Evolutionary conservation across 2,888 invertebrate genomes (phyloP).

Genomic region (Agrotis puta): DNA sequence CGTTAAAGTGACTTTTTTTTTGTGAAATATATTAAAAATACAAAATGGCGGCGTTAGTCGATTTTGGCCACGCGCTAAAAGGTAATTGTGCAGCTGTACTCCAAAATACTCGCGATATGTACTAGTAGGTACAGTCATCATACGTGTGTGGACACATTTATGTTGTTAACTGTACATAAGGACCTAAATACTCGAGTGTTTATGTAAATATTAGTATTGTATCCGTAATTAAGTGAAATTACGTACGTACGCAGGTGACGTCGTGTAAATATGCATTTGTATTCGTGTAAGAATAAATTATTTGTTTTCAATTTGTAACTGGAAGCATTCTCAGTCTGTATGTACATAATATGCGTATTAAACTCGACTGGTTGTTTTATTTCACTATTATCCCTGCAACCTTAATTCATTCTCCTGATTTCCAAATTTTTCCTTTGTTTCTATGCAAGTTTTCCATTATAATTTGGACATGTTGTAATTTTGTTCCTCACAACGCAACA

Average conservation of each 20-base stretch:
- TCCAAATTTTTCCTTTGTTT: neutral
- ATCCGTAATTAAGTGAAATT: slow-evolving; percentile 54
- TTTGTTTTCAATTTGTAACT: slow-evolving; percentile 66
- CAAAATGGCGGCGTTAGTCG: neutral
- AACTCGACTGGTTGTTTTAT: slow-evolving; percentile 53
- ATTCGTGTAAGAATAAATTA: slow-evolving; percentile 70
- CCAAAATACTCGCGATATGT: slow-evolving; percentile 31
- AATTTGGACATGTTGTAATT: too few relatives aligned
- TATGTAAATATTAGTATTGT: slow-evolving; percentile 63
- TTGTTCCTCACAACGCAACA: too few relatives aligned
- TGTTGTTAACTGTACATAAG: slow-evolving; percentile 50
- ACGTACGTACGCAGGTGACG: slow-evolving; percentile 45
- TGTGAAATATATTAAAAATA: slow-evolving; percentile 1
- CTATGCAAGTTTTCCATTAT: too few relatives aligned
- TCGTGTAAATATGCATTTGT: slow-evolving; percentile 69
- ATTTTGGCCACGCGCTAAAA: neutral
- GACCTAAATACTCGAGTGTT: slow-evolving; percentile 62
- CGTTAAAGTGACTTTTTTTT: neutral
- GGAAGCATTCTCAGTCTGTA: slow-evolving; percentile 67
- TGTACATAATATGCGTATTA: slow-evolving; percentile 66
- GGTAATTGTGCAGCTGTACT: slow-evolving; percentile 1
- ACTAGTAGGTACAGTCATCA: slow-evolving; percentile 33
- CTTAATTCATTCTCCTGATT: neutral
- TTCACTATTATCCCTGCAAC: slow-evolving; percentile 14
- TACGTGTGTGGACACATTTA: slow-evolving; percentile 37